phyloP scores from a whole-genome alignment of 2,797 vertebrate species.

The Monodelphis domestica region DNA sequence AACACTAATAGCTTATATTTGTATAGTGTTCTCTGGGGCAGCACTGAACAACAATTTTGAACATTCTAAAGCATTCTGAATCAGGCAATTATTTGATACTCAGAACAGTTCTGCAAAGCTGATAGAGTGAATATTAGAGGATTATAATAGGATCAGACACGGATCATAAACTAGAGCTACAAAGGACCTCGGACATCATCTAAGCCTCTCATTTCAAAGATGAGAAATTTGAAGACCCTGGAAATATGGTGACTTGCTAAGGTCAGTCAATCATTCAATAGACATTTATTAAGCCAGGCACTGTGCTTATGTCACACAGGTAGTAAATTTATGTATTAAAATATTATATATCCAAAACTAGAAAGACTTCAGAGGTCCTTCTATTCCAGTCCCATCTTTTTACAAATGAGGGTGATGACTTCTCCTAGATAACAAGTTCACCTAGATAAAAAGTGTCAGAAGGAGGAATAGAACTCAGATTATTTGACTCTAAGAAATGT shows the following conservation, averaged over 20 bases:
- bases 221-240: not conserved
- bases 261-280: not conserved
- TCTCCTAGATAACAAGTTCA: not conserved
- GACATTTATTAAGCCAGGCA: not conserved
- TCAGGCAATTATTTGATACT: not conserved
- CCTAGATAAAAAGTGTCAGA: not conserved
- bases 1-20: not conserved
- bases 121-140: not conserved
- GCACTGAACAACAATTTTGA: too few species aligned
- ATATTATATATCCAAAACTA: not conserved
- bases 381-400: not conserved
- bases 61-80: not conserved
- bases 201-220: not conserved
- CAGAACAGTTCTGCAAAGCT: not conserved
- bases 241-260: not conserved
- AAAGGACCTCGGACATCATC: not conserved
- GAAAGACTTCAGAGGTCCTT: not conserved
- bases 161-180: not conserved
- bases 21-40: not conserved
- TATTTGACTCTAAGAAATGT: not conserved
- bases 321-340: not conserved
- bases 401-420: not conserved
- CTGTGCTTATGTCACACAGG: not conserved
- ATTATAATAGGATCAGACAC: not conserved
- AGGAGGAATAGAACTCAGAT: not conserved